phyloP scores from a whole-genome alignment of 2,888 invertebrate species.

The Amblyjoppa proteus region DNA sequence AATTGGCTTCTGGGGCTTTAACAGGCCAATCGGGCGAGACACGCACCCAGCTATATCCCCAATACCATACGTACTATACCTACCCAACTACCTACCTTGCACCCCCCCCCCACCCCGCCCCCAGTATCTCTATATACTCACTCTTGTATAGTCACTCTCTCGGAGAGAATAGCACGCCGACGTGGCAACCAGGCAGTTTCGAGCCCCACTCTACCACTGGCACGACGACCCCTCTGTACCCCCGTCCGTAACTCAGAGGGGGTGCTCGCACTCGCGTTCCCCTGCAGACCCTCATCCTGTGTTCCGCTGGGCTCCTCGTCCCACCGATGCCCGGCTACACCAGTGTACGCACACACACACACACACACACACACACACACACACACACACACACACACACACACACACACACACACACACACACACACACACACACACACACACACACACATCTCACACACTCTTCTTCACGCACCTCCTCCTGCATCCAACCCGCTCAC shows the following conservation, averaged over 20 bases:
- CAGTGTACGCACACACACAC: not conserved
- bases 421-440: slow-evolving; percentile 17
- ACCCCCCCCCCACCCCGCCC: slow-evolving; percentile 61
- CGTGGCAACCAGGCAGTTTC: slow-evolving; percentile 63
- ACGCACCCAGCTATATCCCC: slow-evolving; percentile 70
- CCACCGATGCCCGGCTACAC: slow-evolving; percentile 72
- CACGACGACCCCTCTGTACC: slow-evolving; percentile 60
- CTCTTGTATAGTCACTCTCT: slow-evolving; percentile 64
- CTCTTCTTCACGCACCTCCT: slow-evolving; percentile 40
- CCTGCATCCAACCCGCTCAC: slow-evolving; percentile 49
- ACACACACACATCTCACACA: slow-evolving; percentile 23
- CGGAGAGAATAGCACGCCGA: slow-evolving; percentile 57
- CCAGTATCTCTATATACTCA: slow-evolving; percentile 74
- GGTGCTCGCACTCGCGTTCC: slow-evolving; percentile 73
- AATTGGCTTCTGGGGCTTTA: slow-evolving; percentile 80
- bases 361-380: slow-evolving; percentile 20
- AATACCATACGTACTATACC: slow-evolving; percentile 34
- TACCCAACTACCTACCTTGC: slow-evolving; percentile 1
- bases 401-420: slow-evolving; percentile 17
- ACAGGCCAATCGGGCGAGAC: slow-evolving; percentile 81
- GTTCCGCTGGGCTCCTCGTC: slow-evolving; percentile 59
- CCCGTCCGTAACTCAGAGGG: slow-evolving; percentile 71
- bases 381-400: slow-evolving; percentile 17
- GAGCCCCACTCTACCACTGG: slow-evolving; percentile 52
- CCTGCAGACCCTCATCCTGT: slow-evolving; percentile 56